A percentile compares a stretch with the other conserved stretches of the same genome.
Evolutionary conservation across 2,113 vertebrate species (phyloP).

Genomic region (Archilochus colubris): DNA sequence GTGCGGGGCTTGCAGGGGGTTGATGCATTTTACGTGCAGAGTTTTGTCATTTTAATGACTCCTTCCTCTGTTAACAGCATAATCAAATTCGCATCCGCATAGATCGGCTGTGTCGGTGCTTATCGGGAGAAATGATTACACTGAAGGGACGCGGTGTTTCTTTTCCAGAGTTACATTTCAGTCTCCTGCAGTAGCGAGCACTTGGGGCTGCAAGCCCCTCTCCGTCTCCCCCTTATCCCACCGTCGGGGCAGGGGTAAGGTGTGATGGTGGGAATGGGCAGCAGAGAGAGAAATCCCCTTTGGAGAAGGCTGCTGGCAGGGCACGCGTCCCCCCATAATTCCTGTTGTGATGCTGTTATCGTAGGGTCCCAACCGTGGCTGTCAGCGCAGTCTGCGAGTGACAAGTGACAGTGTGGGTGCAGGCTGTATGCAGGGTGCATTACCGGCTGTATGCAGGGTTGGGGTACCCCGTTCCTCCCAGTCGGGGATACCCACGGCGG

Average conservation of each 20-base stretch:
- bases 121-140: slow-evolving; percentile 23
- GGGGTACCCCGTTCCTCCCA: background rate
- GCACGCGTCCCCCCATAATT: background rate
- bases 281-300: background rate
- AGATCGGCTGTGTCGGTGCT: slow-evolving; percentile 21
- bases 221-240: background rate
- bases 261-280: background rate
- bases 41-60: slow-evolving; percentile 44
- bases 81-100: slow-evolving; percentile 40
- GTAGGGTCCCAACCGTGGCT: background rate
- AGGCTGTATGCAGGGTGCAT: too few relatives aligned
- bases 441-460: background rate
- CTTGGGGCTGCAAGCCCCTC: background rate
- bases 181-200: background rate
- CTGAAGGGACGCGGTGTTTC: background rate
- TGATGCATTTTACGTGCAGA: background rate
- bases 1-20: background rate
- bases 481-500: background rate
- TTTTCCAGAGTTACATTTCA: background rate
- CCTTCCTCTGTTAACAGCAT: slow-evolving; percentile 43
- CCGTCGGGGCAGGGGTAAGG: accelerated
- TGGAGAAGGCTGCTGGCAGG: background rate
- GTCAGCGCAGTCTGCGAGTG: background rate
- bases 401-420: background rate
- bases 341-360: background rate